A percentile compares a stretch with the other conserved stretches of the same genome.
phyloP scores from a whole-genome alignment of 1,140 invertebrate genomes.

The Hylaeus anthracinus region DNA sequence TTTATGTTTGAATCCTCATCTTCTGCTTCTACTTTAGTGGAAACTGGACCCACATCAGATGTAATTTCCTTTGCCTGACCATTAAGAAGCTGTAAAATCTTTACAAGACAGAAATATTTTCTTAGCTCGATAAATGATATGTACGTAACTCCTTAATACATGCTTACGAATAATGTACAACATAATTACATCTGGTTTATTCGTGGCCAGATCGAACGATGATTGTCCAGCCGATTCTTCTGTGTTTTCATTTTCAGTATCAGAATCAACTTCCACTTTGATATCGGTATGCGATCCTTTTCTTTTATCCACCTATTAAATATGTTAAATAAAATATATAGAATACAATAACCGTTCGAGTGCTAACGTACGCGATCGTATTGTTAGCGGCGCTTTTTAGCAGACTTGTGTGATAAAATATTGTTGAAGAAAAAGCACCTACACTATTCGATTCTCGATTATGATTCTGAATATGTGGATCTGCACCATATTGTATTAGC shows the following conservation, averaged over 20 bases:
- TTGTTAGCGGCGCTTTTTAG: too few relatives aligned
- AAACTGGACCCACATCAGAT: neutral
- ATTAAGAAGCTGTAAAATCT: slow-evolving; percentile 64
- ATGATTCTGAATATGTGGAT: slow-evolving; percentile 69
- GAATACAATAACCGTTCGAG: too few relatives aligned
- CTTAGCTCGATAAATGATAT: slow-evolving; percentile 15
- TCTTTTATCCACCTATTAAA: slow-evolving; percentile 28
- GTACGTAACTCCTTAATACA: neutral
- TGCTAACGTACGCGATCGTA: too few relatives aligned
- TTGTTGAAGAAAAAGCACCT: slow-evolving; percentile 1
- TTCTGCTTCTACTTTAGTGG: slow-evolving; percentile 55
- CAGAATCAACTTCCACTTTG: slow-evolving; percentile 58
- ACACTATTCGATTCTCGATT: slow-evolving; percentile 38
- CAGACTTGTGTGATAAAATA: neutral
- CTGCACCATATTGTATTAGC: slow-evolving; percentile 70
- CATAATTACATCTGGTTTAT: slow-evolving; percentile 71
- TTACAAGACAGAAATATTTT: slow-evolving; percentile 24
- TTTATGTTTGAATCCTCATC: slow-evolving; percentile 25
- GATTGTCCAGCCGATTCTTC: slow-evolving; percentile 62
- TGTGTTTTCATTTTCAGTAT: slow-evolving; percentile 56
- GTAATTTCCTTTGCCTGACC: neutral
- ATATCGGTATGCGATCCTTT: neutral
- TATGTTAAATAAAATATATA: neutral
- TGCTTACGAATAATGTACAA: slow-evolving; percentile 14
- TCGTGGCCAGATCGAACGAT: slow-evolving; percentile 72